Evolutionary conservation across 2,888 invertebrate genomes (phyloP).

Genomic region (Archaeoteleia sp.): DNA sequence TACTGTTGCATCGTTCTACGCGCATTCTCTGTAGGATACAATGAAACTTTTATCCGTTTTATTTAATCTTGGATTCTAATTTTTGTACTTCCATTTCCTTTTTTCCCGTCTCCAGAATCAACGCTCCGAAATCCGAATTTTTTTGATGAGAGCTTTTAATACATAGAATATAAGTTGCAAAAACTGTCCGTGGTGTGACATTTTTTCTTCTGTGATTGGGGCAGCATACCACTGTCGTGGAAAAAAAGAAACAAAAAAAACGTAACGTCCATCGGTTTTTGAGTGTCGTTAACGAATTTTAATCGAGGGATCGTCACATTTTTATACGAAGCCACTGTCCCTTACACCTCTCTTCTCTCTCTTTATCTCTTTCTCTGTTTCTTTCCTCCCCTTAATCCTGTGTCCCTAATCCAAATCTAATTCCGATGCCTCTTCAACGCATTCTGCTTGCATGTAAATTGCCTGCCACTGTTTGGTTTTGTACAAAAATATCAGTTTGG

Average conservation of each 20-base stretch:
- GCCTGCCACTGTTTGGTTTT: constrained; percentile 74
- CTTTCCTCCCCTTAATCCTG: constrained; percentile 12
- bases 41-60: too few species aligned
- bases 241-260: constrained; percentile 74
- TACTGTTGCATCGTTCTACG: too few species aligned
- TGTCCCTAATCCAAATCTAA: constrained; percentile 41
- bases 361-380: constrained; percentile 36
- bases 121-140: constrained; percentile 50
- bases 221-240: constrained; percentile 82
- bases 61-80: too few species aligned
- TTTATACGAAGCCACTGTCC: constrained; percentile 80
- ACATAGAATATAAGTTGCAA: constrained; percentile 64
- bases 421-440: constrained; percentile 70
- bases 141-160: constrained; percentile 65
- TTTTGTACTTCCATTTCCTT: too few species aligned
- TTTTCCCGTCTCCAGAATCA: constrained; percentile 27
- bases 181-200: constrained; percentile 83
- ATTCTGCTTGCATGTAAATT: constrained; percentile 74
- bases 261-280: constrained; percentile 79
- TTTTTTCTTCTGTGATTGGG: constrained; percentile 92
- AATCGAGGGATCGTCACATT: constrained; percentile 69
- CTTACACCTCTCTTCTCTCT: constrained; percentile 41
- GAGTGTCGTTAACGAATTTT: constrained; percentile 81
- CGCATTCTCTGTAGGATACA: too few species aligned
- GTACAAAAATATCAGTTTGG: constrained; percentile 76